Conservation (phyloP, 2,113 vertebrate species). For the Polypterus bichir region DNA sequence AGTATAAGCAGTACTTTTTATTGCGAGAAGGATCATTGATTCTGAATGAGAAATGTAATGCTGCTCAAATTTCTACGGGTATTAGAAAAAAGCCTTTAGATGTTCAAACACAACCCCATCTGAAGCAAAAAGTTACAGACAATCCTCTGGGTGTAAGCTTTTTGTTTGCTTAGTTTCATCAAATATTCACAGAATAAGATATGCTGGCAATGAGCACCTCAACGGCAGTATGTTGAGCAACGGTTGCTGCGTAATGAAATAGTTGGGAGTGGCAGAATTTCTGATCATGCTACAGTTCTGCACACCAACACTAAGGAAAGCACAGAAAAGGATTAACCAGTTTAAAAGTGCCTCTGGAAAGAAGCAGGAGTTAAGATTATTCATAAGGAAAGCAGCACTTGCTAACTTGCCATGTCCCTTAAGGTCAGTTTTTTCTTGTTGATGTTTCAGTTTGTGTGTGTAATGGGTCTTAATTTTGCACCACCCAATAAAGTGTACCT, state of each 20-base stretch:
- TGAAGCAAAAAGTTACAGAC: too few species aligned
- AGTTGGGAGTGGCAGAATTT: background rate
- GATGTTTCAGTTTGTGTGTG: too few species aligned
- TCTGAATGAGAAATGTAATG: background rate
- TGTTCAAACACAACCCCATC: too few species aligned
- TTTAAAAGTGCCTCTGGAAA: background rate
- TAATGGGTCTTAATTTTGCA: too few species aligned
- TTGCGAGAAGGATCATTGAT: background rate
- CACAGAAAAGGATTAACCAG: too few species aligned
- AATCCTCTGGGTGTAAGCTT: too few species aligned
- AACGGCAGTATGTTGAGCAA: background rate
- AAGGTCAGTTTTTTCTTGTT: conserved; percentile 2
- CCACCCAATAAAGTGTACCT: background rate
- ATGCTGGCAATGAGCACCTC: background rate
- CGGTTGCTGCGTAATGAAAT: background rate
- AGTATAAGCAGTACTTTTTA: background rate
- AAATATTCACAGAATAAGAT: background rate
- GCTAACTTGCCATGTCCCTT: background rate
- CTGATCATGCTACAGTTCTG: too few species aligned
- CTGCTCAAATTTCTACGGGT: too few species aligned
- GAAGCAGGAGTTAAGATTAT: background rate
- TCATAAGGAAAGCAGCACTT: background rate
- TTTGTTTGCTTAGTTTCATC: background rate
- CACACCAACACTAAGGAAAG: too few species aligned
- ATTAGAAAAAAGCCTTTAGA: too few species aligned